phyloP scores from a whole-genome alignment of 2,888 invertebrate species.

The Plusia festucae region DNA sequence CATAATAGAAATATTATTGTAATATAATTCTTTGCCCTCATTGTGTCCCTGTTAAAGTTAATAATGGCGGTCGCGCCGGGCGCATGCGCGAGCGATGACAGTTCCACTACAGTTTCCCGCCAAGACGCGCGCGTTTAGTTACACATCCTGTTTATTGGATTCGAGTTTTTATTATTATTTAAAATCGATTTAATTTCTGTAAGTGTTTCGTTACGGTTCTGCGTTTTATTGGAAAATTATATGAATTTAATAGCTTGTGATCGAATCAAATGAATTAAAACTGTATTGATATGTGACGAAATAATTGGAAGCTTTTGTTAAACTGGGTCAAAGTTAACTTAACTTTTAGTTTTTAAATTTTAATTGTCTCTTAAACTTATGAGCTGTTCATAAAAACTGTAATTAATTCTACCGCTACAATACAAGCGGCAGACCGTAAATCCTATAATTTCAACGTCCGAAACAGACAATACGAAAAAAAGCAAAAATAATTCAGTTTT shows the following conservation, averaged over 20 bases:
- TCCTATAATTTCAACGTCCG: slow-evolving; percentile 62
- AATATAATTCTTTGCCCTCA: slow-evolving; percentile 44
- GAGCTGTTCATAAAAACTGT: slow-evolving; percentile 10
- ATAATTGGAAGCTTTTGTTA: too few species aligned
- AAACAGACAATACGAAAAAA: slow-evolving; percentile 54
- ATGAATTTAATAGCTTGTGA: neutral
- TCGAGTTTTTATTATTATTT: slow-evolving; percentile 13
- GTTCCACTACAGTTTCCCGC: slow-evolving; percentile 71
- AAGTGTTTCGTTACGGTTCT: slow-evolving; percentile 25
- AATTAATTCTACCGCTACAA: slow-evolving; percentile 36
- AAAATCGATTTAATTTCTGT: slow-evolving; percentile 17
- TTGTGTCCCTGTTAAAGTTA: slow-evolving; percentile 66
- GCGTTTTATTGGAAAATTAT: neutral
- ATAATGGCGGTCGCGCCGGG: slow-evolving; percentile 62
- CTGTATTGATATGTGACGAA: too few species aligned
- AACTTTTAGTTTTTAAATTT: neutral
- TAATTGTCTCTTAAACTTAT: neutral
- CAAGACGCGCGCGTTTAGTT: slow-evolving; percentile 65
- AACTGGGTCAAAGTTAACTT: neutral
- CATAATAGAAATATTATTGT: slow-evolving; percentile 13
- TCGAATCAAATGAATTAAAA: neutral
- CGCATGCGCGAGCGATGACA: slow-evolving; percentile 73
- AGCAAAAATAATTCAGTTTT: slow-evolving; percentile 37
- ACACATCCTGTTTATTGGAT: slow-evolving; percentile 43
- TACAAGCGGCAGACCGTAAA: slow-evolving; percentile 65